Base-by-base conservation (phyloP, 2,888 invertebrate genomes). In the Limnephilus marmoratus region DNA sequence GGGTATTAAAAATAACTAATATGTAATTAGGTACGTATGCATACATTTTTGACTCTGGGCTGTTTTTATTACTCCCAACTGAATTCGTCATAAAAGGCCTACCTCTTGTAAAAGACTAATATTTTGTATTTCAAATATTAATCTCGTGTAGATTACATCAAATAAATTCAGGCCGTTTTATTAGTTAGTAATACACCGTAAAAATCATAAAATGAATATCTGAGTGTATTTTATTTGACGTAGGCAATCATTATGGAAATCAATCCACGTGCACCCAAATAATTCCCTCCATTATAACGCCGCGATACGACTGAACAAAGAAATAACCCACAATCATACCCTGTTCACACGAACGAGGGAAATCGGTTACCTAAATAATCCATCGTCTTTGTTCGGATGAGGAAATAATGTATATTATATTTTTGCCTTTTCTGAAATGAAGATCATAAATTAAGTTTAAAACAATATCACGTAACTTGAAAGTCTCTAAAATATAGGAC, bases 271-370 rank as follows among this genome's bases (percentile, higher is more conserved):
- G 82, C 34, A 34, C 34, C 82, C 82, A 82, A 82, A 82, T 82
- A 34, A 34, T 82, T 82, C 15, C 82, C 34, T 82, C 82, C 31
- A 82, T 82, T 82, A 34, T 31, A 31, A 82, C 34, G 82, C 82
- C 31, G 31, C 82, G 68, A 68, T 68, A 68, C 1, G 24, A 68
- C 68, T 68, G 68, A 68, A 68, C 68, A 83, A 83, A 83, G 83
- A 83, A 83, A 86, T 49, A 86, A n/a, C 85, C 85, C 13, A 34
- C 45, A 86, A 86, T 86, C 85, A 86, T 86, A 45, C 45, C 85
- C 45, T 49, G 87, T 87, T 87, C 53, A 53, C 87, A 53, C 87
- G 87, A 87, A 53, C 31, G 87, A 34, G 53, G 31, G 31, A 87
- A 87, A 87, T 87, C 53, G 31, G 31, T 49, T 31, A 87, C 68